Percentiles rank a stretch among this genome's conserved stretches.
phyloP scores from a whole-genome alignment of 1,140 invertebrate species.

The Drosophila ironensis region DNA sequence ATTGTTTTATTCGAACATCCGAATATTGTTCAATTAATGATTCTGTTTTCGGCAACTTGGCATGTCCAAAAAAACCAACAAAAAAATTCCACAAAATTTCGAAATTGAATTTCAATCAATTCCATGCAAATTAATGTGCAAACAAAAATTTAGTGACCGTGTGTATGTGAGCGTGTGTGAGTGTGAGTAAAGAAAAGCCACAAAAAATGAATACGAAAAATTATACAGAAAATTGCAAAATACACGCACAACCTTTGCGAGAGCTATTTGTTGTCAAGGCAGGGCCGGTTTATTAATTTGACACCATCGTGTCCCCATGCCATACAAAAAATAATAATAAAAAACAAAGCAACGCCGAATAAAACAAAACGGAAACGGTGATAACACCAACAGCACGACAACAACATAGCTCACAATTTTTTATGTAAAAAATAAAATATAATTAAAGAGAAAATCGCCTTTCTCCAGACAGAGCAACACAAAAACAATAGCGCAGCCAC shows the following conservation, averaged over 20 bases:
- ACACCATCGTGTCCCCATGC: slow-evolving; percentile 55
- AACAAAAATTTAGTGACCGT: slow-evolving; percentile 41
- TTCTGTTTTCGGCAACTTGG: slow-evolving; percentile 40
- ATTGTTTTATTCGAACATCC: slow-evolving; percentile 4
- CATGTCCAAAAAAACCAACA: slow-evolving; percentile 5
- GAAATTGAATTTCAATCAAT: slow-evolving; percentile 57
- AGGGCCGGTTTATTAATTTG: slow-evolving; percentile 77
- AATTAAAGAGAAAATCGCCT: slow-evolving; percentile 80
- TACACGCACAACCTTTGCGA: slow-evolving; percentile 12
- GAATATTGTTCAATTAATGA: slow-evolving; percentile 45
- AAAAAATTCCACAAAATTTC: slow-evolving; percentile 40
- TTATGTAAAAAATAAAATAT: slow-evolving; percentile 79
- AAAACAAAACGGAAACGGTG: slow-evolving; percentile 62
- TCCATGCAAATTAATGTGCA: slow-evolving; percentile 71
- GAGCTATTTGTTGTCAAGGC: slow-evolving; percentile 33
- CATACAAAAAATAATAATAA: slow-evolving; percentile 32
- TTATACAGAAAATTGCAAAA: slow-evolving; percentile 49
- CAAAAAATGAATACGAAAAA: slow-evolving; percentile 11
- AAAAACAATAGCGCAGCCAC: slow-evolving; percentile 73
- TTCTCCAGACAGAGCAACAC: slow-evolving; percentile 69
- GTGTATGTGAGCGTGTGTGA: slow-evolving; percentile 15
- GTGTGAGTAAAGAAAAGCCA: slow-evolving; percentile 35
- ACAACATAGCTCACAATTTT: slow-evolving; percentile 55
- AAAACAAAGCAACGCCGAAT: slow-evolving; percentile 25
- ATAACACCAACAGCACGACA: slow-evolving; percentile 35